Percentiles rank a stretch among this genome's conserved stretches.
phyloP scores from a whole-genome alignment of 2,797 vertebrate genomes.

The Picus viridis region DNA sequence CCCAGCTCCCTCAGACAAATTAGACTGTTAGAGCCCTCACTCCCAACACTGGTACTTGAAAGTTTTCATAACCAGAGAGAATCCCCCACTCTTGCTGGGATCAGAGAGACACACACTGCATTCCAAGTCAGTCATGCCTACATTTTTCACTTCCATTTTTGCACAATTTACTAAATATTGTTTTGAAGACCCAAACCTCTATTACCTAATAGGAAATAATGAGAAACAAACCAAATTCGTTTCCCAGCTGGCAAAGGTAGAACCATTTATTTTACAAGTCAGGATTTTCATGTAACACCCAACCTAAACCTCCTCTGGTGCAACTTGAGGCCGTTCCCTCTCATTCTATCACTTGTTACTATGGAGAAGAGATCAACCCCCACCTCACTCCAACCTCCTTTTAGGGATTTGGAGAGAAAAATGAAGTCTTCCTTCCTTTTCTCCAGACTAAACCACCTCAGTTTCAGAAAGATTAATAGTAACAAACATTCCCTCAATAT shows the following conservation, averaged over 20 bases:
- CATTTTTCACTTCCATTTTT: not conserved
- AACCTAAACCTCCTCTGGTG: too few relatives aligned
- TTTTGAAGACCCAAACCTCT: not conserved
- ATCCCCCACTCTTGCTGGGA: not conserved
- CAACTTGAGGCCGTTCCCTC: too few relatives aligned
- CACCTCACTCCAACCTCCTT: too few relatives aligned
- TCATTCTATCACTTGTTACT: too few relatives aligned
- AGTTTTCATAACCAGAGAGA: not conserved
- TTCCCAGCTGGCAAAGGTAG: not conserved
- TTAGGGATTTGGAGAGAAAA: too few relatives aligned
- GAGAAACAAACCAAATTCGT: not conserved
- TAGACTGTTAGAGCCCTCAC: not conserved
- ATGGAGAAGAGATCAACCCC: too few relatives aligned
- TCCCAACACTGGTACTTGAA: not conserved
- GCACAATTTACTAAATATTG: not conserved
- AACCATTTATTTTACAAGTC: not conserved
- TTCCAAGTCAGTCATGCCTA: not conserved
- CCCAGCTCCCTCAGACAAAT: not conserved
- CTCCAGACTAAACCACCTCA: too few relatives aligned
- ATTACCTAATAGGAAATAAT: not conserved
- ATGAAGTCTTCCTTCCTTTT: too few relatives aligned
- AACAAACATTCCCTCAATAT: not conserved
- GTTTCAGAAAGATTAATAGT: not conserved
- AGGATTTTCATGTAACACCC: not conserved
- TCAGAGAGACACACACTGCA: accelerated